phyloP scores from a whole-genome alignment of 2,888 invertebrate species.

The Minunthozetes semirufus region DNA sequence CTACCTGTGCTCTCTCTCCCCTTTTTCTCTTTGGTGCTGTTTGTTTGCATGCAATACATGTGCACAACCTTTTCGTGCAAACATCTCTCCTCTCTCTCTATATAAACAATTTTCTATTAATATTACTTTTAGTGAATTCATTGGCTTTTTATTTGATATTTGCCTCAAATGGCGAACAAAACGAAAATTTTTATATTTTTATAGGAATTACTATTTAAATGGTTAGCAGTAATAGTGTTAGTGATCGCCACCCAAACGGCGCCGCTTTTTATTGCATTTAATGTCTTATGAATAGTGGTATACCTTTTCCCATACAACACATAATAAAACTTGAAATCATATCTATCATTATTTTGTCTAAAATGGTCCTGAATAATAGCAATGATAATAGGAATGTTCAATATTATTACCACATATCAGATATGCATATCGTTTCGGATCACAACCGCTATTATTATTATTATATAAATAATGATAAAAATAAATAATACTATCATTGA shows the following conservation, averaged over 20 bases:
- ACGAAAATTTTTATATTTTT: conserved; percentile 12
- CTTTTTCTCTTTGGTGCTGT: background rate
- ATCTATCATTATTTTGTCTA: conserved; percentile 19
- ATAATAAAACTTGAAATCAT: conserved; percentile 11
- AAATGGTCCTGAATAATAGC: background rate
- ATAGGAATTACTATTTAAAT: conserved; percentile 1
- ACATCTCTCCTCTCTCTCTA: background rate
- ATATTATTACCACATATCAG: background rate
- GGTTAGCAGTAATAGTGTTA: background rate
- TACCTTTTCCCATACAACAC: background rate
- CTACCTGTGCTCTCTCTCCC: conserved; percentile 7
- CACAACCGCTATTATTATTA: too few relatives aligned
- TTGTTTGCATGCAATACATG: conserved; percentile 7
- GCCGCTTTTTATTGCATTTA: conserved; percentile 27
- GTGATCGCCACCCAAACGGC: conserved; percentile 16
- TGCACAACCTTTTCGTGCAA: conserved; percentile 23
- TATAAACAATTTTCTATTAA: background rate
- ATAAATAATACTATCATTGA: too few relatives aligned
- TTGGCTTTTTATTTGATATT: conserved; percentile 2
- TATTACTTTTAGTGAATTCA: background rate
- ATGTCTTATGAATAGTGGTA: background rate
- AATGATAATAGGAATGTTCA: background rate
- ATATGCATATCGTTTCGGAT: too few relatives aligned
- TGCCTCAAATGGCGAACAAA: background rate
- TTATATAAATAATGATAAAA: too few relatives aligned